Percentiles rank a stretch among this genome's conserved stretches.
Conservation (phyloP, 92 coral and sea anemone species). For the Epizoanthus stellaris region DNA sequence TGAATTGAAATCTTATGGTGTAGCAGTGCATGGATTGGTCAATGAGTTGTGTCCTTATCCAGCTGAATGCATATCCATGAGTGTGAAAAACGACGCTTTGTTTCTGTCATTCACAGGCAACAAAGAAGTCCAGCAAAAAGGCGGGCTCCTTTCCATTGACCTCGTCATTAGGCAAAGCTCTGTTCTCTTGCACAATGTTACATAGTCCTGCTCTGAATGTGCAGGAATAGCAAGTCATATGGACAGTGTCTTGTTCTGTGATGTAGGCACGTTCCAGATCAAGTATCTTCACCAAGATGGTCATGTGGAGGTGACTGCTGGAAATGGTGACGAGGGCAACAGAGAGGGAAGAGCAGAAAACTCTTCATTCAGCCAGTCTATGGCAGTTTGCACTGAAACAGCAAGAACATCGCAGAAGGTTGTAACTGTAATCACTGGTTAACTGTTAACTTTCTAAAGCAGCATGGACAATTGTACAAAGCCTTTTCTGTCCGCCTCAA, state of each 20-base stretch:
- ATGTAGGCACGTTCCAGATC: neutral
- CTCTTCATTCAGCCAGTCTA: constrained; percentile 18
- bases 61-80: constrained; percentile 20
- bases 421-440: constrained; percentile 6
- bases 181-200: constrained; percentile 18
- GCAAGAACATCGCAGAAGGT: constrained; percentile 23
- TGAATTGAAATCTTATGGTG: constrained; percentile 29
- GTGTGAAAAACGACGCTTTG: constrained; percentile 5
- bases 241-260: constrained; percentile 27
- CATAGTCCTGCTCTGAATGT: constrained; percentile 10
- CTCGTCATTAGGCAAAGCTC: constrained; percentile 30
- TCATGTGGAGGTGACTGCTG: no score
- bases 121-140: constrained; percentile 24
- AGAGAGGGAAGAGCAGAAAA: no score
- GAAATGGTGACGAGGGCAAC: no score
- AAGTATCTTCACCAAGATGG: neutral
- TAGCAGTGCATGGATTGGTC: constrained; percentile 36
- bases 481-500: constrained; percentile 42
- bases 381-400: constrained; percentile 26
- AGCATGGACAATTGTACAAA: constrained; percentile 27
- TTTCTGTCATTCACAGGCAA: constrained; percentile 35
- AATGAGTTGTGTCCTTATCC: constrained; percentile 33
- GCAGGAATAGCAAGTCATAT: constrained; percentile 21
- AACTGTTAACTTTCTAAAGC: constrained; percentile 9
- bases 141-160: constrained; percentile 34